Evolutionary conservation across 1,140 invertebrate species (phyloP).

Genomic region (Euwallacea fornicatus): DNA sequence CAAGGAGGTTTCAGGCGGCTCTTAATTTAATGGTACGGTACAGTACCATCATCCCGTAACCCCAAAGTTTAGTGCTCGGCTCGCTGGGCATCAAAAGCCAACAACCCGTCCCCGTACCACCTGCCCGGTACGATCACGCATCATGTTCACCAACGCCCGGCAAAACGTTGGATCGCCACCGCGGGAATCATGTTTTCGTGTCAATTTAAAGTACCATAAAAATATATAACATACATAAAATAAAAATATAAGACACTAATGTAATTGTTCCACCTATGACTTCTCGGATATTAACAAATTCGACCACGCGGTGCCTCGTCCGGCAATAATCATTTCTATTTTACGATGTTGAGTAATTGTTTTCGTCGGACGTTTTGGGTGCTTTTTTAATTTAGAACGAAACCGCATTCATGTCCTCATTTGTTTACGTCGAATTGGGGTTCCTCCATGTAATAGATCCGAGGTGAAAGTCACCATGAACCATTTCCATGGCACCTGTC

Average conservation of each 20-base stretch:
- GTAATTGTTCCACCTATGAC: slow-evolving; percentile 44
- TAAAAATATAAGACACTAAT: slow-evolving; percentile 44
- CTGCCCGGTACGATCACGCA: slow-evolving; percentile 48
- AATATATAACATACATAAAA: slow-evolving; percentile 46
- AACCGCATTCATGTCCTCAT: no score
- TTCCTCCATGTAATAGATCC: neutral
- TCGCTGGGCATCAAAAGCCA: slow-evolving; percentile 27
- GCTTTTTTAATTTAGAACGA: neutral
- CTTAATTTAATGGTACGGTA: no score
- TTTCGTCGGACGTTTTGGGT: neutral
- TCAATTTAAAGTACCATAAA: slow-evolving; percentile 49
- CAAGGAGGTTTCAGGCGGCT: no score
- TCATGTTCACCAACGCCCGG: slow-evolving; percentile 42
- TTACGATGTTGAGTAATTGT: slow-evolving; percentile 2
- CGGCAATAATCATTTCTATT: slow-evolving; percentile 9
- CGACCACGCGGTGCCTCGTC: slow-evolving; percentile 9
- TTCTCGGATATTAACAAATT: slow-evolving; percentile 32
- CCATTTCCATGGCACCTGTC: slow-evolving; percentile 19
- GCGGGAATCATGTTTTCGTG: slow-evolving; percentile 49
- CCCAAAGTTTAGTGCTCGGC: slow-evolving; percentile 22
- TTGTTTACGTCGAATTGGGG: neutral
- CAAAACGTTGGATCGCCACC: slow-evolving; percentile 41
- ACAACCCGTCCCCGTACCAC: slow-evolving; percentile 41
- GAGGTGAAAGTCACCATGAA: slow-evolving; percentile 15
- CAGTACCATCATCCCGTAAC: slow-evolving; percentile 8